Conservation (phyloP, 2,888 invertebrate genomes). For the Boloria selene region DNA sequence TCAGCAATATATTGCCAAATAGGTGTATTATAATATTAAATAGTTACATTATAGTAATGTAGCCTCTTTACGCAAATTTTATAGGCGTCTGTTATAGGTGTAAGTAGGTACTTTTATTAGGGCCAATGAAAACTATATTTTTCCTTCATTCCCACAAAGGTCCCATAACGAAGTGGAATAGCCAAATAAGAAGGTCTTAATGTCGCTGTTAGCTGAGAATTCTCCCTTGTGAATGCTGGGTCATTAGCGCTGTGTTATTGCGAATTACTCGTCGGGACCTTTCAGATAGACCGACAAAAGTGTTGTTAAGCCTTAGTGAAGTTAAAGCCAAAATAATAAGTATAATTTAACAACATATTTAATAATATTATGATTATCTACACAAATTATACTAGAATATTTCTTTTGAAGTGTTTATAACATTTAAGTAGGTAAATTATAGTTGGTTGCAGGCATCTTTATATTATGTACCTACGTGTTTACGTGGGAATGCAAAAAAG, state of each 20-base stretch:
- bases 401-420: no score
- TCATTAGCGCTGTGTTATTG: constrained; percentile 79
- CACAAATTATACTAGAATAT: no score
- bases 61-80: constrained; percentile 13
- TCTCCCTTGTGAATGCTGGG: constrained; percentile 74
- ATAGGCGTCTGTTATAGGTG: constrained; percentile 15
- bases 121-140: constrained; percentile 48
- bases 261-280: constrained; percentile 60
- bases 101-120: constrained; percentile 32
- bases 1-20: not conserved
- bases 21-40: not conserved
- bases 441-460: no score
- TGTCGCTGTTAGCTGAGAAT: constrained; percentile 76
- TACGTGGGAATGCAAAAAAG: no score
- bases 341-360: no score
- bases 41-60: constrained; percentile 5
- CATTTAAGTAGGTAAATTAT: no score
- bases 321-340: no score
- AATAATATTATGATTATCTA: no score
- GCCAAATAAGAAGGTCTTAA: constrained; percentile 79
- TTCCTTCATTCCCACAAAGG: constrained; percentile 69
- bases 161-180: constrained; percentile 75
- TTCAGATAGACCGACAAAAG: constrained; percentile 45
- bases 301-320: no score
- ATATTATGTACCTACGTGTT: no score